A percentile compares a stretch with the other conserved stretches of the same genome.
phyloP scores from a whole-genome alignment of 2,888 invertebrate species.

The Cabera pusaria region DNA sequence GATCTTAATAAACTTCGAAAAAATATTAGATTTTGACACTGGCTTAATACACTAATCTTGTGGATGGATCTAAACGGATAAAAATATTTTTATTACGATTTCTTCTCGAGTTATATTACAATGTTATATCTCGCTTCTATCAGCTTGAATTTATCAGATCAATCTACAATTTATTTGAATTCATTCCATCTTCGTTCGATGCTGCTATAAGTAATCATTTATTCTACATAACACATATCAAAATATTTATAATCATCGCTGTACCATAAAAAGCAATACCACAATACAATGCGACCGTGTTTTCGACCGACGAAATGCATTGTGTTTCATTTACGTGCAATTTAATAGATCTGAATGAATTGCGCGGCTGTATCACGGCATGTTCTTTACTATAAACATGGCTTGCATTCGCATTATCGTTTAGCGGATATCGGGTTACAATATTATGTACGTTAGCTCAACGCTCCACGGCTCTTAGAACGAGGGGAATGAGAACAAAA shows the following conservation, averaged over 20 bases:
- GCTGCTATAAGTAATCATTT: too few relatives aligned
- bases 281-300: slow-evolving; percentile 18
- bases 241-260: slow-evolving; percentile 5
- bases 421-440: slow-evolving; percentile 48
- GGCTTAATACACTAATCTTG: too few relatives aligned
- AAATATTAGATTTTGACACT: too few relatives aligned
- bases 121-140: too few relatives aligned
- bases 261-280: slow-evolving; percentile 15
- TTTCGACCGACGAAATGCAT: slow-evolving; percentile 28
- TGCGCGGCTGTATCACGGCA: slow-evolving; percentile 42
- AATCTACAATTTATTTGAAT: too few relatives aligned
- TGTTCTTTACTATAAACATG: slow-evolving; percentile 48
- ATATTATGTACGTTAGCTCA: slow-evolving; percentile 32
- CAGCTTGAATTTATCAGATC: too few relatives aligned
- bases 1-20: too few relatives aligned
- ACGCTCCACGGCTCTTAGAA: slow-evolving; percentile 31
- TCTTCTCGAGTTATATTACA: too few relatives aligned
- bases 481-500: slow-evolving; percentile 44
- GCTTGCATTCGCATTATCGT: slow-evolving; percentile 41
- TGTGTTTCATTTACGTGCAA: slow-evolving; percentile 50
- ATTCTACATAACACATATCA: not conserved
- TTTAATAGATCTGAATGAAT: slow-evolving; percentile 55
- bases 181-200: too few relatives aligned
- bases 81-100: too few relatives aligned
- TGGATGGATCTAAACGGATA: too few relatives aligned